Percentiles rank a stretch among this genome's conserved stretches.
Evolutionary conservation across 1,140 invertebrate species (phyloP).

Genomic region (Drosophila rhopaloa): DNA sequence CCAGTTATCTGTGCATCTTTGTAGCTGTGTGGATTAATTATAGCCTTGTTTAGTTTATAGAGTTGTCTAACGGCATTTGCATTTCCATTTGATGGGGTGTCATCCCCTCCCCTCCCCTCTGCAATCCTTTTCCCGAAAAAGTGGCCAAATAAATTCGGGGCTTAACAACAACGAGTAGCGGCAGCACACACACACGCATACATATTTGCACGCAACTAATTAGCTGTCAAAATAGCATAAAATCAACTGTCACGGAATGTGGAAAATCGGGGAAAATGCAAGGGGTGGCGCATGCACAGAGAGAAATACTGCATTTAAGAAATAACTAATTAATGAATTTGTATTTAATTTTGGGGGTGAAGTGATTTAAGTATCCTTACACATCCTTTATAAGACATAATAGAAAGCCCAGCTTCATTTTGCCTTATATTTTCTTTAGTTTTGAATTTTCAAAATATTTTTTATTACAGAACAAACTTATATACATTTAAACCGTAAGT

Average conservation of each 20-base stretch:
- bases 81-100: constrained; percentile 26
- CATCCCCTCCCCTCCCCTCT: neutral
- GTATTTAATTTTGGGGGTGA: too few relatives aligned
- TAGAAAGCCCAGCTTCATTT: too few relatives aligned
- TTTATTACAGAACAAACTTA: too few relatives aligned
- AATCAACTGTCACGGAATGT: constrained; percentile 57
- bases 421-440: too few relatives aligned
- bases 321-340: too few relatives aligned
- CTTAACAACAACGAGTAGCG: constrained; percentile 33
- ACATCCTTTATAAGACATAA: too few relatives aligned
- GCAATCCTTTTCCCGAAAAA: constrained; percentile 13
- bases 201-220: constrained; percentile 70
- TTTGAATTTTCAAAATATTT: too few relatives aligned
- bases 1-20: constrained; percentile 47
- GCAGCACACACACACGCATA: constrained; percentile 2
- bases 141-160: constrained; percentile 38
- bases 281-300: neutral
- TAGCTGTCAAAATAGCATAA: constrained; percentile 80
- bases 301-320: neutral
- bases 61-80: constrained; percentile 44
- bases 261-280: constrained; percentile 2
- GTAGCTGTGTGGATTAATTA: constrained; percentile 51
- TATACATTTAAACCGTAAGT: too few relatives aligned
- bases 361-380: too few relatives aligned
- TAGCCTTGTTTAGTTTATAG: constrained; percentile 54